Evolutionary conservation across 2,113 vertebrate genomes (phyloP).

Genomic region (Felis chaus): DNA sequence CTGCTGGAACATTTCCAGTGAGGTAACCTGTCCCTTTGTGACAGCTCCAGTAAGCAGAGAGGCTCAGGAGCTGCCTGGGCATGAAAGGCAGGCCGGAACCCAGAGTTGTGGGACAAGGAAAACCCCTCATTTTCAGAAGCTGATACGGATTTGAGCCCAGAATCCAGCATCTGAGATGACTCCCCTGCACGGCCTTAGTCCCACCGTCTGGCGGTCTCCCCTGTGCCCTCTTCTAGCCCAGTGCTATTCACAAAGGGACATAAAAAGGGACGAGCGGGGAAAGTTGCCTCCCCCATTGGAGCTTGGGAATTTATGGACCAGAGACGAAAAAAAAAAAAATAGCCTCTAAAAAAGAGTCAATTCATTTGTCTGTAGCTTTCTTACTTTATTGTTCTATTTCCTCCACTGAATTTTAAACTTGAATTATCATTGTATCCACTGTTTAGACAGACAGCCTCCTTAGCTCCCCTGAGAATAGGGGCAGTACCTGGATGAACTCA

Average conservation of each 20-base stretch:
- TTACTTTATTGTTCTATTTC: neutral
- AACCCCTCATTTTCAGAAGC: neutral
- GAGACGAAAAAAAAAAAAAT: neutral
- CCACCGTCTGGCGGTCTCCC: neutral
- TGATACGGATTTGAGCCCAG: neutral
- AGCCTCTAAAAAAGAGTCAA: neutral
- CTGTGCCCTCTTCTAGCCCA: too few species aligned
- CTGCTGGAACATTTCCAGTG: neutral
- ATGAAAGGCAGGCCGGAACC: neutral
- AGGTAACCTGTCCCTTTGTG: neutral
- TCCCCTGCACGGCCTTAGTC: neutral
- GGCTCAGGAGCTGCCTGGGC: rapidly evolving
- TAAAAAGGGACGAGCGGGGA: neutral
- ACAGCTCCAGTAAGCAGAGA: neutral
- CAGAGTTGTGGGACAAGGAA: neutral
- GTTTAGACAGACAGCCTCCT: neutral
- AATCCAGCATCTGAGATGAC: neutral
- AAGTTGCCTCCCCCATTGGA: neutral
- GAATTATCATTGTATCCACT: neutral
- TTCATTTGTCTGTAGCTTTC: neutral
- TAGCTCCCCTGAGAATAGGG: neutral
- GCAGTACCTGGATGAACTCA: too few species aligned
- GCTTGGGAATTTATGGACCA: rapidly evolving
- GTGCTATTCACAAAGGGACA: neutral
- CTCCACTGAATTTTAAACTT: neutral